Evolutionary conservation across 2,113 vertebrate genomes (phyloP).

Genomic region (Scartelaos histophorus): DNA sequence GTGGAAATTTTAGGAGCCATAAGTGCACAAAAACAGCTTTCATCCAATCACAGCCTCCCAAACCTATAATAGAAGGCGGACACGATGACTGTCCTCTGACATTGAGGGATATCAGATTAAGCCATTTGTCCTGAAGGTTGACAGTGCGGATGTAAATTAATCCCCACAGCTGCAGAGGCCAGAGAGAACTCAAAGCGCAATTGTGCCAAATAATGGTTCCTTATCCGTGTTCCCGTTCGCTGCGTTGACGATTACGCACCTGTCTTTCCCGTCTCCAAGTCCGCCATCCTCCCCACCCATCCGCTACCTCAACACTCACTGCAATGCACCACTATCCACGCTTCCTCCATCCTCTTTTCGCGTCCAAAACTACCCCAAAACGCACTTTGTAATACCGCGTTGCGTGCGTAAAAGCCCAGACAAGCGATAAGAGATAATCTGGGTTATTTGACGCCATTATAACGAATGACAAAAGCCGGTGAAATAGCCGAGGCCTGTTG

Average conservation of each 20-base stretch:
- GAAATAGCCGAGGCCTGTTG: constrained; percentile 31
- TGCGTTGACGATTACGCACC: constrained; percentile 44
- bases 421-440: not conserved
- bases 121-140: not conserved
- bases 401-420: not conserved
- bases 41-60: not conserved
- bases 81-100: not conserved
- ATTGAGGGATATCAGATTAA: constrained; percentile 2
- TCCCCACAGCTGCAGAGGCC: constrained; percentile 13
- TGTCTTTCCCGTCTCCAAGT: constrained; percentile 17
- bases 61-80: not conserved
- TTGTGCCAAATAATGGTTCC: constrained; percentile 51
- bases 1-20: not conserved
- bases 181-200: constrained; percentile 21
- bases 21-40: not conserved
- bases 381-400: not conserved
- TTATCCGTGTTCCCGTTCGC: constrained; percentile 15
- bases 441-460: constrained; percentile 9
- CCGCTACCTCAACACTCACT: constrained; percentile 60
- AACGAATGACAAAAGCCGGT: not conserved
- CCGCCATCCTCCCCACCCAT: constrained; percentile 9
- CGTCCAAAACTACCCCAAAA: not conserved
- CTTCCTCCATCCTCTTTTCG: constrained; percentile 2
- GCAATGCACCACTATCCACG: constrained; percentile 78
- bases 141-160: constrained; percentile 1